Conservation (phyloP, 2,888 invertebrate species). For the Venusia cambrica region DNA sequence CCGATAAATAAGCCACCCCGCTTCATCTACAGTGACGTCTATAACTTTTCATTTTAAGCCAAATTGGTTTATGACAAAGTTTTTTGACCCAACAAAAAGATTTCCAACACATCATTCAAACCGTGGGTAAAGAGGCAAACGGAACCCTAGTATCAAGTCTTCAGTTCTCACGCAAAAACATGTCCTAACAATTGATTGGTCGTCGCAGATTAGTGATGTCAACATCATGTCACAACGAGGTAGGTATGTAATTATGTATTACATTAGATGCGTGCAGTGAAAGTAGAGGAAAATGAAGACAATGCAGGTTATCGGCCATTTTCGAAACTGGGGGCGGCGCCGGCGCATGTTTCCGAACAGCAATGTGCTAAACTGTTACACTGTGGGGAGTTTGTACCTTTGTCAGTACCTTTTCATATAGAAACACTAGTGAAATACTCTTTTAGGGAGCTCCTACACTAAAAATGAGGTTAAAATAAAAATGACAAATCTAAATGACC, state of each 20-base stretch:
- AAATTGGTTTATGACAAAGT: too few species aligned
- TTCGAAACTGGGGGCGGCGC: slow-evolving; percentile 44
- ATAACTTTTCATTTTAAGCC: too few species aligned
- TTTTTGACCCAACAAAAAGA: too few species aligned
- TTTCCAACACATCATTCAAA: slow-evolving; percentile 16
- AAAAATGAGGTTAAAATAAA: too few species aligned
- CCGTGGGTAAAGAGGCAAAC: slow-evolving; percentile 24
- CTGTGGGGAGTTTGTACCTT: slow-evolving; percentile 4
- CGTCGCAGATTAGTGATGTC: slow-evolving; percentile 32
- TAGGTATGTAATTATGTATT: slow-evolving; percentile 43
- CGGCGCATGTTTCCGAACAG: slow-evolving; percentile 26
- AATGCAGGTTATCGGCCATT: slow-evolving; percentile 46
- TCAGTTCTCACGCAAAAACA: slow-evolving; percentile 30
- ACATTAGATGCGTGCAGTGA: slow-evolving; percentile 46
- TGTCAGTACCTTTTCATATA: background rate
- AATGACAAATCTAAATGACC: too few species aligned
- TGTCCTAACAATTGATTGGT: slow-evolving; percentile 29
- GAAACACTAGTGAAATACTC: too few species aligned
- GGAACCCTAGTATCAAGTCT: slow-evolving; percentile 19
- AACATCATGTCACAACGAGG: slow-evolving; percentile 42
- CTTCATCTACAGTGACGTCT: too few species aligned
- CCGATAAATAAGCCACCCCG: too few species aligned
- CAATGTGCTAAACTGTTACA: slow-evolving; percentile 24
- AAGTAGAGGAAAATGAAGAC: slow-evolving; percentile 52
- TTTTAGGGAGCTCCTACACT: too few species aligned